phyloP scores from a whole-genome alignment of 1,140 invertebrate genomes.

The Apocrypta bakeri region DNA sequence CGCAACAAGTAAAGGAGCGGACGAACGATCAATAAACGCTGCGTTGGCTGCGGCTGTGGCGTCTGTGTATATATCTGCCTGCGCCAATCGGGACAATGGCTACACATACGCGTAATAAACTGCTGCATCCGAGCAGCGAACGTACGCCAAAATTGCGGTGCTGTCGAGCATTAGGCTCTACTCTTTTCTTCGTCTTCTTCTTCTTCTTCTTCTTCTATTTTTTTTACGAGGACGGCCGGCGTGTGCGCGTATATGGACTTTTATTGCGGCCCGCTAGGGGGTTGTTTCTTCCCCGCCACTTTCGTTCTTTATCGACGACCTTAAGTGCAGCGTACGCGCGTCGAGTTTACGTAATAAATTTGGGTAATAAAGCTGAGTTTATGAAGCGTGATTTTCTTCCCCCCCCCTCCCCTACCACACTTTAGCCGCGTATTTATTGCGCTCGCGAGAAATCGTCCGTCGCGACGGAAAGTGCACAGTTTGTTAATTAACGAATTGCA shows the following conservation, averaged over 20 bases:
- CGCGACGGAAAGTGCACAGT: neutral
- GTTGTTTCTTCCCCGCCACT: neutral
- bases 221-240: slow-evolving; percentile 11
- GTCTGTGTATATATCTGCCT: neutral
- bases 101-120: neutral
- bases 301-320: slow-evolving; percentile 26
- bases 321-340: slow-evolving; percentile 15
- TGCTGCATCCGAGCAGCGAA: neutral
- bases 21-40: slow-evolving; percentile 62
- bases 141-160: neutral
- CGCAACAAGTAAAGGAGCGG: slow-evolving; percentile 62
- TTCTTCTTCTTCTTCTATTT: neutral
- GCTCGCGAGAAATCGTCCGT: neutral
- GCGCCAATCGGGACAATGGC: slow-evolving; percentile 3
- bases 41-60: neutral
- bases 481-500: slow-evolving; percentile 19
- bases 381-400: slow-evolving; percentile 29
- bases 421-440: neutral
- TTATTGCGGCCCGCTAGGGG: slow-evolving; percentile 28
- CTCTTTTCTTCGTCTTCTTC: neutral
- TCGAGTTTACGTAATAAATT: slow-evolving; percentile 37
- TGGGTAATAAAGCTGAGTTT: slow-evolving; percentile 32
- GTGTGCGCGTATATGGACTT: slow-evolving; percentile 8
- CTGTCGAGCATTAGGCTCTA: neutral
- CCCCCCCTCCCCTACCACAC: neutral